Evolutionary conservation across 2,888 invertebrate genomes (phyloP).

Genomic region (Ctenicera cuprea): DNA sequence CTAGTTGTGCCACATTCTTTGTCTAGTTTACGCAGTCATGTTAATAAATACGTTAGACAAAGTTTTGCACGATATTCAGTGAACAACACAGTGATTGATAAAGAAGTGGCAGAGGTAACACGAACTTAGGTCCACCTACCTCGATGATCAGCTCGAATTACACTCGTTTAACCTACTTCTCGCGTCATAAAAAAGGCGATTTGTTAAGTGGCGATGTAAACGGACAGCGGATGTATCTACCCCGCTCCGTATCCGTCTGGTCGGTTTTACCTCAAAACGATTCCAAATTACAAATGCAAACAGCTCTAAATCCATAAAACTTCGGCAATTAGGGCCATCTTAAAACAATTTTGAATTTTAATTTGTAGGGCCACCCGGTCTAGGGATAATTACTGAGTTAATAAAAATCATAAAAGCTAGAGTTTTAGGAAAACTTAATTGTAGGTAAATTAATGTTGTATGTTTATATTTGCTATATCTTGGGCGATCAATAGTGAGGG

Average conservation of each 20-base stretch:
- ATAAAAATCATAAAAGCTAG: not conserved
- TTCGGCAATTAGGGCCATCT: constrained; percentile 28
- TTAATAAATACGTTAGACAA: not conserved
- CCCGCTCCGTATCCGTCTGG: constrained; percentile 8
- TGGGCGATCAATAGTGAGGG: too few relatives aligned
- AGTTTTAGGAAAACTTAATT: not conserved
- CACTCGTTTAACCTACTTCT: constrained; percentile 50
- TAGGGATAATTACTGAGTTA: constrained; percentile 8
- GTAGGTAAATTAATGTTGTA: too few relatives aligned
- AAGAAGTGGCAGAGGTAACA: constrained; percentile 55
- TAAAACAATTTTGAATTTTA: constrained; percentile 11
- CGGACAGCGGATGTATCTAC: constrained; percentile 39
- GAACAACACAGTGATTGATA: constrained; percentile 42
- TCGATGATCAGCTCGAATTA: constrained; percentile 55
- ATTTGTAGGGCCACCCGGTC: constrained; percentile 6
- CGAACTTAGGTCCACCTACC: constrained; percentile 56
- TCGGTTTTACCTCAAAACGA: constrained; percentile 35
- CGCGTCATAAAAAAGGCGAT: constrained; percentile 44
- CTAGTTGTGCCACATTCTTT: not conserved
- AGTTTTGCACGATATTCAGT: constrained; percentile 38
- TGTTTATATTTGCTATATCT: too few relatives aligned
- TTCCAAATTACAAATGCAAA: constrained; percentile 39
- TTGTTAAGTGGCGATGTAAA: constrained; percentile 39
- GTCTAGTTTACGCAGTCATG: not conserved
- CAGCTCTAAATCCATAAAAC: constrained; percentile 42